Conservation (phyloP, 2,888 invertebrate species). For the Acanthoscelides obtectus region DNA sequence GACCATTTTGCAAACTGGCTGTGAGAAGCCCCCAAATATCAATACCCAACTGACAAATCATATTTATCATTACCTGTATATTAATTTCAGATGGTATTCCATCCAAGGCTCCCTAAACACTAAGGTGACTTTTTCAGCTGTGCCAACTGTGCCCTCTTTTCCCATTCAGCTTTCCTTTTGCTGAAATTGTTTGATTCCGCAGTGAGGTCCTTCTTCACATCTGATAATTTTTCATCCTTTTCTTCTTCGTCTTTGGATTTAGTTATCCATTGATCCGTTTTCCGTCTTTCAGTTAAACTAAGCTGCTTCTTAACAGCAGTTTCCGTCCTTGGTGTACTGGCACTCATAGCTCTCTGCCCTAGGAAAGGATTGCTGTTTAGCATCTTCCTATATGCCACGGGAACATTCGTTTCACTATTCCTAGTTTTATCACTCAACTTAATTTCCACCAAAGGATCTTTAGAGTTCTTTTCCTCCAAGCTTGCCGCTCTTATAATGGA, state of each 20-base stretch:
- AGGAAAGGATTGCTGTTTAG: constrained; percentile 34
- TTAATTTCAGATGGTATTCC: background rate
- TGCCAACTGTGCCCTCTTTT: constrained; percentile 68
- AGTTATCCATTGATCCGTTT: constrained; percentile 41
- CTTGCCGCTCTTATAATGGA: constrained; percentile 14
- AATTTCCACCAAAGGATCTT: constrained; percentile 30
- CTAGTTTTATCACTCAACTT: constrained; percentile 18
- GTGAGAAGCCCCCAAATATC: too few relatives aligned
- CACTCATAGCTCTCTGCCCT: constrained; percentile 37
- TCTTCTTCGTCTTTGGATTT: constrained; percentile 35
- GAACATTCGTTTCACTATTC: constrained; percentile 9
- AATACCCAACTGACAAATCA: too few relatives aligned
- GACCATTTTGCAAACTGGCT: too few relatives aligned
- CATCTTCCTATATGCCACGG: constrained; percentile 32
- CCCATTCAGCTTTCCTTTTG: constrained; percentile 74
- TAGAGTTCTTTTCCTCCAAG: constrained; percentile 13
- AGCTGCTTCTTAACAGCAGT: constrained; percentile 34
- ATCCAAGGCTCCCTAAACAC: background rate
- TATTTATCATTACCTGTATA: constrained; percentile 28
- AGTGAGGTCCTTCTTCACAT: constrained; percentile 32
- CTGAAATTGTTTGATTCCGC: constrained; percentile 68
- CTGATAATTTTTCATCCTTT: constrained; percentile 26
- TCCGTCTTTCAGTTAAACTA: constrained; percentile 35
- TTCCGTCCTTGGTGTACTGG: constrained; percentile 32
- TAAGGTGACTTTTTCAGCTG: constrained; percentile 51